phyloP scores from a whole-genome alignment of 2,797 vertebrate genomes.

The Acipenser oxyrinchus region DNA sequence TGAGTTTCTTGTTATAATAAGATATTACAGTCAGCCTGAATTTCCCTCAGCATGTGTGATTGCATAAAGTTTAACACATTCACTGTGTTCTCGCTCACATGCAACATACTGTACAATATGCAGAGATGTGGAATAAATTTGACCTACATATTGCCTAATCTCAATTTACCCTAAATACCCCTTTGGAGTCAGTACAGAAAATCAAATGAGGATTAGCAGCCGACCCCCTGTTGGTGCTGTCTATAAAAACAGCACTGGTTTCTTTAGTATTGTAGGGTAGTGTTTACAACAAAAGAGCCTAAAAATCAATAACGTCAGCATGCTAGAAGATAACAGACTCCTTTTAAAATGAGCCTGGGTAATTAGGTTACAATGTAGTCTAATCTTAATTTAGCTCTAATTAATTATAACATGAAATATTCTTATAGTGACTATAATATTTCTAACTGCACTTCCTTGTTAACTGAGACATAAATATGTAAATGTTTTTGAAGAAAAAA shows the following conservation, averaged over 20 bases:
- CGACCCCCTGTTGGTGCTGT: neutral
- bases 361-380: neutral
- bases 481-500: too few relatives aligned
- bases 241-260: neutral
- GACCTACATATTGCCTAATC: constrained; percentile 14
- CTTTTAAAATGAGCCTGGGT: neutral
- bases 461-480: too few relatives aligned
- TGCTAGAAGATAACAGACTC: neutral
- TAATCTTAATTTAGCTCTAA: too few relatives aligned
- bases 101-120: neutral
- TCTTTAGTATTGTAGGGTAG: neutral
- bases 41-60: too few relatives aligned
- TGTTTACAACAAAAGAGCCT: neutral
- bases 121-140: constrained; percentile 7
- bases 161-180: neutral
- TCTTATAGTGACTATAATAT: too few relatives aligned
- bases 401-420: too few relatives aligned
- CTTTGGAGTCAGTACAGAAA: constrained; percentile 18
- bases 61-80: too few relatives aligned
- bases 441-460: too few relatives aligned
- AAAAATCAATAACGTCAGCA: neutral
- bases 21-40: too few relatives aligned
- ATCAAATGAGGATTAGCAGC: constrained; percentile 10
- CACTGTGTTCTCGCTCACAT: too few relatives aligned
- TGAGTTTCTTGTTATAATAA: too few relatives aligned